Evolutionary conservation across 2,113 vertebrate species (phyloP), one percentile per base, ranked within the genome.

Genomic region (Thalassarche chlororhynchos): DNA sequence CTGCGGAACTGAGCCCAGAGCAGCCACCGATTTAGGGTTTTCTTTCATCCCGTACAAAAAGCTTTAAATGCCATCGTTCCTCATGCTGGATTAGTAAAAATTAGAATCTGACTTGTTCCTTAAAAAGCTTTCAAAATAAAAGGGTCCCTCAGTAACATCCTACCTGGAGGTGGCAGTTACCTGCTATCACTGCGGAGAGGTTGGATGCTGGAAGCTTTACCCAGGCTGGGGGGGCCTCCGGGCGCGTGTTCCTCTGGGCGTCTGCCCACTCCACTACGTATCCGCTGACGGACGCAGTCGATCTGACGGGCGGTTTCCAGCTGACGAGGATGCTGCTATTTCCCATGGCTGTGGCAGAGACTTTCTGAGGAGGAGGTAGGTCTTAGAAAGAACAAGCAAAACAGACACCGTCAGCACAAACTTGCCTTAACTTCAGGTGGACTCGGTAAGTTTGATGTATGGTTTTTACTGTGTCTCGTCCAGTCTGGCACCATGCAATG

Each of bases 191-290:
- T 2, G 96, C 18, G 2, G 97, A 87, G 34, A 68, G 23, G 5
- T 11, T 94, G 80, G 51, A n/a, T 1, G 76, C 51, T 3, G 97
- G 68, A 2, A 97, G 80, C 78, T 96, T 97, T 1, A 98, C 34
- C 98, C 98, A 99, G 78, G 54, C 16, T 3, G n/a, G 71, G 8
- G 5, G 69, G 14, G 65, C 64, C n/a, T 44, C 55, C 5, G 0
- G 15, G 15, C 0, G 3, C 0, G 3, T 3, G 6, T 9, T 9
- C 4, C 23, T 17, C 16, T 10, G 9, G 4, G 34, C 4, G 12
- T 93, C 88, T 71, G 78, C 87, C 98, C 98, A 99, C 47, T 97
- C 96, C 71, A 99, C 95, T 36, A 98, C 36, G 0, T 98, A 98
- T 1, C 97, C 97, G 12, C 38, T 74, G 23, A 98, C 1, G 4